These are phyloP conservation scores for Melanerpes aurifrons DNA, from an alignment of 2,113 vertebrate species.

Conservation along the genomic window DNA sequence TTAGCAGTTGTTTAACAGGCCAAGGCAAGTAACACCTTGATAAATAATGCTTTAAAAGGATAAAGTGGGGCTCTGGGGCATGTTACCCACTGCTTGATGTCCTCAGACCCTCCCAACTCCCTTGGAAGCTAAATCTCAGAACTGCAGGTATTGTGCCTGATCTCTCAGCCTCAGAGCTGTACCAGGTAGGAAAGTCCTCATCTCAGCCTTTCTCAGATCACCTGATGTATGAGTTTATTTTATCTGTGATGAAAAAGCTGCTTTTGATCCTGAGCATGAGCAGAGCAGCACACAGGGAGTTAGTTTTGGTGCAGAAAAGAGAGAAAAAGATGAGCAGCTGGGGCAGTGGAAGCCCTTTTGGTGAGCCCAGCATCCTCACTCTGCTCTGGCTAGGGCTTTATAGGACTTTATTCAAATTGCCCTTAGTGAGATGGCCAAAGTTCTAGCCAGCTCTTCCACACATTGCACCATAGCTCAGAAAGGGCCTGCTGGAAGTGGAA, in stretches of 20 bases:
- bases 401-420: not conserved
- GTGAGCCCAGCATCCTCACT: not conserved
- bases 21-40: not conserved
- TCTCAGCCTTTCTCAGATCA: not conserved
- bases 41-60: no score
- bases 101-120: not conserved
- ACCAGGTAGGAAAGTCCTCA: not conserved
- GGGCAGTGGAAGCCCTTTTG: not conserved
- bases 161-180: not conserved
- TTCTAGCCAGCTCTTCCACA: not conserved
- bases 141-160: not conserved
- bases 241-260: not conserved
- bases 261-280: not conserved
- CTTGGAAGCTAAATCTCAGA: not conserved
- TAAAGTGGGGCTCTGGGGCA: not conserved
- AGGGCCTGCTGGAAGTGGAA: rapidly evolving
- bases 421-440: not conserved
- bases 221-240: not conserved
- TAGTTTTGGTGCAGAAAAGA: not conserved
- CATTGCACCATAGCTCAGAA: not conserved
- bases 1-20: not conserved
- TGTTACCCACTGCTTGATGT: not conserved
- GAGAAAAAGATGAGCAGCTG: not conserved
- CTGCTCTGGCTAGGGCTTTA: not conserved
- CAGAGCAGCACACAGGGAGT: not conserved